Evolutionary conservation across 2,113 vertebrate genomes (phyloP), one percentile per base, ranked within the genome.

Genomic region (Tragelaphus strepsiceros): DNA sequence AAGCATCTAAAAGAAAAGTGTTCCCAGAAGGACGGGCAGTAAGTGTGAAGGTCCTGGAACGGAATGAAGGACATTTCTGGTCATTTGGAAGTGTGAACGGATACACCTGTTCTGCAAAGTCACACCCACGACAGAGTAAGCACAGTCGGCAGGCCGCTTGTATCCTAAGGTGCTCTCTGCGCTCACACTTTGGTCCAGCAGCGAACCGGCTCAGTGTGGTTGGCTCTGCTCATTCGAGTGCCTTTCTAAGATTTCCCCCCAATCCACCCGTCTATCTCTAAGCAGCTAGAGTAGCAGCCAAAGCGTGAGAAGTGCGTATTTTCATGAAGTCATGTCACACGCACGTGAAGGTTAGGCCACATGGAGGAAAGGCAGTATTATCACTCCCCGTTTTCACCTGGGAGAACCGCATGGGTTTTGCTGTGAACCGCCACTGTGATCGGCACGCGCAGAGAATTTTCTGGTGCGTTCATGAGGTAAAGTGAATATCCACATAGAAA

Each of bases 351-450:
- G 46, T 0, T 13, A 13, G n/a, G 49, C 43, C 58, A 46, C 59
- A 4, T 9, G 58, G 78, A 51, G n/a, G 3, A 74, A n/a, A 35
- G 83, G 49, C 43, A 74, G 92, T 90, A 46, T 90, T 58, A 86
- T 78, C 91, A 43, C 96, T 94, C 95, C 71, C 54, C 64, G 92
- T 93, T 64, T n/a, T 96, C 96, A 43, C 93, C 95, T 96, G 74
- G 96, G 97, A 97, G 97, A 95, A 51, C 88, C 19, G 85, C 96
- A 53, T 77, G 90, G 87, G 62, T 94, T 92, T 93, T 96, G 94
- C 96, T 93, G 97, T 89, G 97, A 96, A 96, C 98, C 97, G 93
- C 96, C 92, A 62, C 83, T 62, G 90, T 97, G 95, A 51, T 77
- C 2, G 9, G 30, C 80, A 24, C 1, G 15, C 67, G 82, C 56